Evolutionary conservation across 1,140 invertebrate species (phyloP), one percentile per base, ranked within the genome.

Genomic region (Lanistes nyassanus): DNA sequence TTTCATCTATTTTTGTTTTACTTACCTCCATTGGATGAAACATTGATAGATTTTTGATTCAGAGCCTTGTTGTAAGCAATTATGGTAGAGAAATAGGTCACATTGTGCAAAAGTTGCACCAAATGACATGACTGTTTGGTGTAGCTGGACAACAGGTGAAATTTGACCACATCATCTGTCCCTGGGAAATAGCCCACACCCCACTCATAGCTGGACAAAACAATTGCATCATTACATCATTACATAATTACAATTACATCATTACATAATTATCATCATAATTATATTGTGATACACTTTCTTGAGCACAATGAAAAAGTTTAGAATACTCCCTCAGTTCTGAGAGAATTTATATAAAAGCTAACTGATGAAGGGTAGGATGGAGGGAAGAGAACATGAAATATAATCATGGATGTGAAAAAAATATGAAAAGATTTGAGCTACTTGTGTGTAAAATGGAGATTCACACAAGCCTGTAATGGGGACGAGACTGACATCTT

Each of bases 51-150:
- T 71, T 79, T 81, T 26, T 70, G 56, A 68, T 81, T 80, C 6
- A 81, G 73, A 9, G 79, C 82, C 67, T 68, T 76, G 76, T 84
- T 84, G 75, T 75, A 78, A 36, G 81, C 82, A 11, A 73, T 74
- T n/a, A 84, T 78, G 67, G 81, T 82, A 19, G 77, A 78, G 62
- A 70, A 83, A 68, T 83, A 83, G 11, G 75, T 74, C 13, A 26
- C 74, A 72, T 83, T 83, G 53, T 83, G 81, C 21, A 68, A 60
- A n/a, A 83, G 66, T 16, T 23, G 42, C 26, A 75, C 66, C 6
- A 67, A 26, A 0, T 42, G 55, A 73, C 81, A 83, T 4, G 76
- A 69, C 29, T 74, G 31, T 55, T 83, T 81, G 29, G 53, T 34
- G 42, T 75, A 67, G 34, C 70, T 68, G 13, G 67, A 66, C 21